Evolutionary conservation across 2,113 vertebrate species (phyloP).

Genomic region (Percina caprodes): DNA sequence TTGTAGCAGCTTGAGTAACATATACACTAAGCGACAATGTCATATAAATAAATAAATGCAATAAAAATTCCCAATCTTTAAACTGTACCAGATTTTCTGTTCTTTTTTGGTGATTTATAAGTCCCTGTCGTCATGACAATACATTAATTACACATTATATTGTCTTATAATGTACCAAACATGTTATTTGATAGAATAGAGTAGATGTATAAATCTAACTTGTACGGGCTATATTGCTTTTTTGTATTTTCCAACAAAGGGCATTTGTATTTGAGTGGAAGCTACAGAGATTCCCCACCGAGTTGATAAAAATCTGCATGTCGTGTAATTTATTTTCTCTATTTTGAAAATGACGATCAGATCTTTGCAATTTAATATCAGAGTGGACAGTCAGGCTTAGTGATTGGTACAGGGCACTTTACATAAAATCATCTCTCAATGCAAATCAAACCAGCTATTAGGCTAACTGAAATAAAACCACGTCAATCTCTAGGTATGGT

Average conservation of each 20-base stretch:
- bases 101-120: not conserved
- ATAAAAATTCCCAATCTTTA: not conserved
- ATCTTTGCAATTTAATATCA: not conserved
- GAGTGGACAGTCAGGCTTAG: not conserved
- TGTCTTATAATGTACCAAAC: not conserved
- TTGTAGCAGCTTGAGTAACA: no score
- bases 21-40: no score
- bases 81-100: not conserved
- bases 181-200: not conserved
- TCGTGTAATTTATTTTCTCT: not conserved
- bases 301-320: not conserved
- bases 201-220: not conserved
- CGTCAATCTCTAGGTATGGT: no score
- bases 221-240: not conserved
- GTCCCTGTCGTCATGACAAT: not conserved
- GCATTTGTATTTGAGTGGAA: slow-evolving; percentile 10
- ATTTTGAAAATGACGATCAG: not conserved
- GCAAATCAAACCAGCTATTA: no score
- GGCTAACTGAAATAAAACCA: no score
- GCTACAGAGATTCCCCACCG: not conserved
- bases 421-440: no score
- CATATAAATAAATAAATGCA: no score
- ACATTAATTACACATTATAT: not conserved
- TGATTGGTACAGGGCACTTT: no score
- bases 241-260: not conserved